phyloP scores from a whole-genome alignment of 2,797 vertebrate species.

The Cirrhinus mrigala region DNA sequence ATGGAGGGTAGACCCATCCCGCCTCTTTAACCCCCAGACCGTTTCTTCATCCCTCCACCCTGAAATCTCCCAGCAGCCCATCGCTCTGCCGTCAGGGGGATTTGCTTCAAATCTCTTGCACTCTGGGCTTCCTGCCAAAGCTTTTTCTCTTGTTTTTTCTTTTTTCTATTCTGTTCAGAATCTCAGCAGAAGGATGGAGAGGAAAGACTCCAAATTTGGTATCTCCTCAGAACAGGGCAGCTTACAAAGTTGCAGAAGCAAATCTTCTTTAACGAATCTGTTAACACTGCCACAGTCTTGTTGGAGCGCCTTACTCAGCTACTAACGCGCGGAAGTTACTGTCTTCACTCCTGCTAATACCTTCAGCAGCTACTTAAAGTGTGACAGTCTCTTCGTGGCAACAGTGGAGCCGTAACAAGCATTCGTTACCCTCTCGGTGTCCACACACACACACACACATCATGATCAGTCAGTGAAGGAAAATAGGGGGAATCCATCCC shows the following conservation, averaged over 20 bases:
- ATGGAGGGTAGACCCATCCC: slow-evolving; percentile 53
- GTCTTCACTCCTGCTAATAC: slow-evolving; percentile 27
- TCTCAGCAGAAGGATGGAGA: slow-evolving; percentile 23
- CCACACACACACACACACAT: slow-evolving; percentile 19
- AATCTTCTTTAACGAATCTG: slow-evolving; percentile 46
- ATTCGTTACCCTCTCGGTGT: background rate
- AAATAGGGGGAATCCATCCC: slow-evolving; percentile 19
- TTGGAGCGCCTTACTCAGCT: slow-evolving; percentile 17
- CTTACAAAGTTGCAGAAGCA: slow-evolving; percentile 30
- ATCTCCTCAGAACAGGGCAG: slow-evolving; percentile 31
- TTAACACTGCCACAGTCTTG: slow-evolving; percentile 32
- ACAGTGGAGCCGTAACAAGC: slow-evolving; percentile 40
- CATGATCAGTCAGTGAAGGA: slow-evolving; percentile 7
- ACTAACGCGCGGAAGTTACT: slow-evolving; percentile 2
- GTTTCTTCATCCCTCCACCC: slow-evolving; percentile 63
- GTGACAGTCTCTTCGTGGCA: background rate
- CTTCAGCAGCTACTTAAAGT: slow-evolving; percentile 1
- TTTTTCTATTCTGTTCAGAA: slow-evolving; percentile 64
- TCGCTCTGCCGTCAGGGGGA: slow-evolving; percentile 62
- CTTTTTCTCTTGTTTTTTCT: slow-evolving; percentile 60
- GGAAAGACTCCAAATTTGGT: slow-evolving; percentile 38
- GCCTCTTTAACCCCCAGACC: slow-evolving; percentile 41
- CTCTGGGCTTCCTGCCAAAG: slow-evolving; percentile 68
- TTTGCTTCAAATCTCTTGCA: slow-evolving; percentile 67
- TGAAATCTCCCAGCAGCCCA: slow-evolving; percentile 67